Evolutionary conservation across 2,888 invertebrate genomes (phyloP), one percentile per base, ranked within the genome.

Genomic region (Adelognathus sp.): DNA sequence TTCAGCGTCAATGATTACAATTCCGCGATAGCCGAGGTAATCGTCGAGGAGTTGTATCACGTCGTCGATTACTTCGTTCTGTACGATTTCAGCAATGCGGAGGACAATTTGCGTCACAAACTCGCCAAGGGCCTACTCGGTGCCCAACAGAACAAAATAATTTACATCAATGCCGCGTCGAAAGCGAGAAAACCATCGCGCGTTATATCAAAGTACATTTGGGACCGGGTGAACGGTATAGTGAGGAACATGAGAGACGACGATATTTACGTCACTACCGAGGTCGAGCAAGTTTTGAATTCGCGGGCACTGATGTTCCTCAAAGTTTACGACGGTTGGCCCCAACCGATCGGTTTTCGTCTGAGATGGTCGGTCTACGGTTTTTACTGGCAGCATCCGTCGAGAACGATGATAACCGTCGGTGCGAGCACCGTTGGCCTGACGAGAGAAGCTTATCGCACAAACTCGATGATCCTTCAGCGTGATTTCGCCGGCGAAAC

Each of bases 371-470:
- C 93, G 3, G 94, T 95, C 0, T 95, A 93, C 86, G 95, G 95
- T 11, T 95, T 94, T 87, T 95, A 93, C 86, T 95, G 95, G 95
- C 93, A 94, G 79, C 94, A 95, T 90, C 94, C 94, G 7, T 90
- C 92, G 36, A 93, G 92, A 85, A 94, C 95, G 2, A 92, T 92
- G 18, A 92, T 94, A 80, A 92, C 92, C 52, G 92, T 93, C 60
- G 92, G 93, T 76, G 93, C 92, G 1, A 92, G 92, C 76, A 92
- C 93, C 1, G 87, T 93, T 14, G 90, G 90, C 83, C 87, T 83
- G 88, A 92, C 90, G 87, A 92, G 73, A 82, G 90, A 86, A 85
- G 90, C 81, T 70, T 90, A 88, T 89, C 88, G 88, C 27, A 86
- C 88, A 6, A 87, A 89, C 75, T 86, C 88, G 9, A 83, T 88